Evolutionary conservation across 2,113 vertebrate species (phyloP), one percentile per base, ranked within the genome.

Genomic region (Microcebus jonahi): DNA sequence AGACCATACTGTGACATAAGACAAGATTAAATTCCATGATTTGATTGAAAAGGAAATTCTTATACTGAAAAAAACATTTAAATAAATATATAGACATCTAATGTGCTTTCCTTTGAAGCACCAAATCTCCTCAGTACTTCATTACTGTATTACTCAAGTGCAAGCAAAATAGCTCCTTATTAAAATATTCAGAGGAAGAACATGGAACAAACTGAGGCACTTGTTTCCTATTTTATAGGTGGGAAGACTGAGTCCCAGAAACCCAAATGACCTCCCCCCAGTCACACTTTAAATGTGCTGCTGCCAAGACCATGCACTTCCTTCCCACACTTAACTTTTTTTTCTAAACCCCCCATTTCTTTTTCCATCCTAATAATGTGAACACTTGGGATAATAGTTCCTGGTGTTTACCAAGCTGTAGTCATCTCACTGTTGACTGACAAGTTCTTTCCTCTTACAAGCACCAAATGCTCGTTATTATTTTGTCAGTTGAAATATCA

Each of bases 291-390:
- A 29, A 13, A 8, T 11, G 39, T 9, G 6, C 0, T 11, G 6
- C 8, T 39, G 31, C 50, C 25, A 34, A 53, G 17, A 42, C 17
- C 53, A 14, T 1, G 5, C 27, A 8, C 36, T 68, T 48, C 6
- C 9, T 68, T 48, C 3, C 9, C 20, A 50, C 17, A 70, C 23
- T 55, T 7, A 27, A 27, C 1, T 42, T 29, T 39, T 57, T 31
- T 34, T 20, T 8, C 11, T 14, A 0, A 0, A 0, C 5, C 11
- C 17, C 3, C 15, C 7, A 10, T 34, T 57, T 63, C 14, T 21
- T 31, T 57, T 65, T 65, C 29, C 20, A 31, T 13, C 45, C 25
- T 12, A 29, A 25, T 12, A 45, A 68, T 15, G 3, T n/a, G 39
- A 59, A n/a, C 63, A 29, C 6, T 48, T 5, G 42, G n/a, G 29